phyloP scores from a whole-genome alignment of 1,140 invertebrate genomes.

The Lethrus apterus region DNA sequence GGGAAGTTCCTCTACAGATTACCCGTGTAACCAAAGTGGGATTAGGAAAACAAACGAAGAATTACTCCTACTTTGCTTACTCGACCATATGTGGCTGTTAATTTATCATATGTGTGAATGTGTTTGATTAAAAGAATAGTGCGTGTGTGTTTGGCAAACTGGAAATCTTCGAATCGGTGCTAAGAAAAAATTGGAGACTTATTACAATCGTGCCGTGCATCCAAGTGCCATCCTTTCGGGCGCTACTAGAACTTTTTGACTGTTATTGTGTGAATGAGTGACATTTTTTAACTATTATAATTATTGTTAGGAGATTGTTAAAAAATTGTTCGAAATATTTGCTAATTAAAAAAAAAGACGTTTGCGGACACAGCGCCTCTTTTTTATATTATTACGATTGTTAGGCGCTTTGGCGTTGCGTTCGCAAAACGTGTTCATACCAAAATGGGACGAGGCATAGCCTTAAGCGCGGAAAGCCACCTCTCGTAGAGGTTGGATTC shows the following conservation, averaged over 20 bases:
- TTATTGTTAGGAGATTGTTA: slow-evolving; percentile 43
- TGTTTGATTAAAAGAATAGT: slow-evolving; percentile 12
- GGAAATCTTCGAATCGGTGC: slow-evolving; percentile 3
- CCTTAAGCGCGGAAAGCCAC: slow-evolving; percentile 26
- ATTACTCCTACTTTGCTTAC: slow-evolving; percentile 9
- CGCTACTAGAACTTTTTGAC: slow-evolving; percentile 21
- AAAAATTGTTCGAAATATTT: slow-evolving; percentile 34
- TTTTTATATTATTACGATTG: neutral
- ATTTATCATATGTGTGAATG: slow-evolving; percentile 14
- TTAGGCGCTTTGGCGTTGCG: slow-evolving; percentile 9
- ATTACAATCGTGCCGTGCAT: slow-evolving; percentile 7
- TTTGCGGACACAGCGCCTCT: slow-evolving; percentile 14
- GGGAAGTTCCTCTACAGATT: slow-evolving; percentile 26
- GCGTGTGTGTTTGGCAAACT: slow-evolving; percentile 9
- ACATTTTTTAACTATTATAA: slow-evolving; percentile 39
- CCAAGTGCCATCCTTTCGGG: slow-evolving; percentile 9
- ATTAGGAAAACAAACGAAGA: slow-evolving; percentile 1
- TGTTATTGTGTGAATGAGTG: slow-evolving; percentile 33
- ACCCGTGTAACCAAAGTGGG: slow-evolving; percentile 5
- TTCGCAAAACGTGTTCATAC: slow-evolving; percentile 12
- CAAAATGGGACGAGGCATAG: slow-evolving; percentile 21
- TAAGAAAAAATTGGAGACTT: slow-evolving; percentile 5
- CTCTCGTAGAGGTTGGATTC: slow-evolving; percentile 38
- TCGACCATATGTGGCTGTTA: slow-evolving; percentile 6
- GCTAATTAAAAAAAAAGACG: slow-evolving; percentile 10